Evolutionary conservation across 2,888 invertebrate genomes (phyloP).

Genomic region (Agrochola lychnidis): DNA sequence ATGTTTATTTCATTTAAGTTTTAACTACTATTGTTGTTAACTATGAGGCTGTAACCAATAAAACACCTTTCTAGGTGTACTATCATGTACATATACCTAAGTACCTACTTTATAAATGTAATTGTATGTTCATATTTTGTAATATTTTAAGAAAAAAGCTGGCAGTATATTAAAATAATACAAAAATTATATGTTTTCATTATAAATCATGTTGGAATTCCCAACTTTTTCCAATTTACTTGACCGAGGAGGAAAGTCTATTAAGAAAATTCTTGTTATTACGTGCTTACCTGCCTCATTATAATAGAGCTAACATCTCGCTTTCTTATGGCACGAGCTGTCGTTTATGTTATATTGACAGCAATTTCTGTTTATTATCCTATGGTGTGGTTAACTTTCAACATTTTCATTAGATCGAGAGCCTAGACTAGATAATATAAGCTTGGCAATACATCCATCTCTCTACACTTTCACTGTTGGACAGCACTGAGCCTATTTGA

Average conservation of each 20-base stretch:
- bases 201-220: slow-evolving; percentile 23
- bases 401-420: slow-evolving; percentile 64
- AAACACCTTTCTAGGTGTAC: slow-evolving; percentile 21
- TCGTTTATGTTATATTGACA: slow-evolving; percentile 61
- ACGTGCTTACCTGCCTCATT: slow-evolving; percentile 40
- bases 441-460: slow-evolving; percentile 48
- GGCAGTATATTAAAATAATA: slow-evolving; percentile 38
- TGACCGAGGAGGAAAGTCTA: slow-evolving; percentile 40
- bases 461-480: slow-evolving; percentile 62
- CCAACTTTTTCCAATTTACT: slow-evolving; percentile 27
- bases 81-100: slow-evolving; percentile 31
- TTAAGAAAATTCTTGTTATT: slow-evolving; percentile 51
- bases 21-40: slow-evolving; percentile 40
- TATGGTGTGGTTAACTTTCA: slow-evolving; percentile 71
- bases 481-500: slow-evolving; percentile 51
- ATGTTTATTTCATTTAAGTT: slow-evolving; percentile 54
- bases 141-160: slow-evolving; percentile 18
- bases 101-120: slow-evolving; percentile 5
- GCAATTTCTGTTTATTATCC: slow-evolving; percentile 64
- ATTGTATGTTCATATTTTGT: slow-evolving; percentile 17
- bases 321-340: slow-evolving; percentile 62
- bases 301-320: slow-evolving; percentile 48
- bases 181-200: slow-evolving; percentile 36
- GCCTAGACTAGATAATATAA: slow-evolving; percentile 50
- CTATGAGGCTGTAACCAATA: slow-evolving; percentile 58